Evolutionary conservation across 2,113 vertebrate genomes (phyloP).

Genomic region (Alethe castanea): DNA sequence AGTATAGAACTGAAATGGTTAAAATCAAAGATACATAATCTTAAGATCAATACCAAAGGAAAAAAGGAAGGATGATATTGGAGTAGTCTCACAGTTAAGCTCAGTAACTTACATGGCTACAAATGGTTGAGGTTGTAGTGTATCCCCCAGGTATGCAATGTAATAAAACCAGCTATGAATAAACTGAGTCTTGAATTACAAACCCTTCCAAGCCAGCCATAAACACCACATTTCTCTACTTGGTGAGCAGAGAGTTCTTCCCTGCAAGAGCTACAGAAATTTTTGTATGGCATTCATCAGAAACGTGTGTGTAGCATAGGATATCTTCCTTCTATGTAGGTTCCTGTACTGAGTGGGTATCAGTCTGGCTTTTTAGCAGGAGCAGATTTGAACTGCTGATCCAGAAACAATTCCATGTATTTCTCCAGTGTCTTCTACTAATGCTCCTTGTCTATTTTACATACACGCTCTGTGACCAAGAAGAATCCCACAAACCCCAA

Average conservation of each 20-base stretch:
- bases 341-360: neutral
- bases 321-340: neutral
- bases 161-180: neutral
- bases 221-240: neutral
- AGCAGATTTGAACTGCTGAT: neutral
- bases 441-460: neutral
- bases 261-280: neutral
- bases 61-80: neutral
- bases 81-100: neutral
- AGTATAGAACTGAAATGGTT: neutral
- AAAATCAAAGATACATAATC: neutral
- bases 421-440: neutral
- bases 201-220: neutral
- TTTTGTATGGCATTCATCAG: neutral
- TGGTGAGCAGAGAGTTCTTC: neutral
- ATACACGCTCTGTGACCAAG: neutral
- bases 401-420: neutral
- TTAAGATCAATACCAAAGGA: neutral
- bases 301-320: accelerated
- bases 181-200: neutral
- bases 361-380: neutral
- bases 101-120: neutral
- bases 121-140: neutral
- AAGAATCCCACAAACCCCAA: neutral
- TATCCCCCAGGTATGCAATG: neutral